Base-by-base conservation (phyloP, 2,113 vertebrate genomes). In the Xerus inauris region DNA sequence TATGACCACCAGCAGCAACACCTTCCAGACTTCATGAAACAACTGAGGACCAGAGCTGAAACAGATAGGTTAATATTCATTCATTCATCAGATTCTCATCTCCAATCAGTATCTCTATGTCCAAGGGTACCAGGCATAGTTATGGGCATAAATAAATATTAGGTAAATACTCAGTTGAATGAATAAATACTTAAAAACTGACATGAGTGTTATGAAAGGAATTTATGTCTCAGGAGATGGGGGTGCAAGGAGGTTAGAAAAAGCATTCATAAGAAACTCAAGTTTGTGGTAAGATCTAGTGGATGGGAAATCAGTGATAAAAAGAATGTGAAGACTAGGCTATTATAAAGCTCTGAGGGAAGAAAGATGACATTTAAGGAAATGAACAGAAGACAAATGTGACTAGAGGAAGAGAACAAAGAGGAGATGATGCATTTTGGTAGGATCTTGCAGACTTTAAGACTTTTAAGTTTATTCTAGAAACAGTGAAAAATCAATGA, bases 61-160 rank as follows among this genome's bases (percentile, higher is more conserved):
- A 87, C 97, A 69, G 98, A 99, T 95, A 99, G 99, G 99, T 99
- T 79, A 98, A 97, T 97, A 92, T 88, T 77, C 30, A 45, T 24
- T 80, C 69, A 67, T 57, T 95, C 45, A 32, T 14, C 11, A 85
- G 45, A 72, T 75, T 49, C 35, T 65, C 19, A 57, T 57, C 59
- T 19, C 24, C 76, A 11, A 81, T 79, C 24, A 87, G 10, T 85
- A 54, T 87, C 47, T 80, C 0, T 87, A 19, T 71, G 51, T 96
- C 16, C 45, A 67, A 49, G 59, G 76, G 30, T 59, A 59, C 69
- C 71, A 4, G 20, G 59, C 92, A 57, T 17, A 91, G 10, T 72
- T 88, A 38, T 30, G 5, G 35, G 13, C 32, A 20, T 83, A 69
- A 4, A 59, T 45, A 69, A 72, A 87, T 14, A 32, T 72, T 91